Evolutionary conservation across 2,888 invertebrate genomes (phyloP).

Genomic region (Microctonus hyperodae): DNA sequence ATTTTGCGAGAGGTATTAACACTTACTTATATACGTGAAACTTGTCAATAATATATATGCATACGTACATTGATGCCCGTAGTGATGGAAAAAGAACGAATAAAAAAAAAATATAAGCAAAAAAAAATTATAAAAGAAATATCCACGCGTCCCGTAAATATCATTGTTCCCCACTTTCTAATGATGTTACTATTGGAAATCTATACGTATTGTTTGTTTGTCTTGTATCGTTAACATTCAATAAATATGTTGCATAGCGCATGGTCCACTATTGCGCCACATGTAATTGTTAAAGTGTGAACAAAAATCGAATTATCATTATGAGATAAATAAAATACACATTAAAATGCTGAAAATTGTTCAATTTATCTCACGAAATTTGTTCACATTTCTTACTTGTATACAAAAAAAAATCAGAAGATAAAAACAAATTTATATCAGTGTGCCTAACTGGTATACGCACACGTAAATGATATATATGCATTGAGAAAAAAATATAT

Average conservation of each 20-base stretch:
- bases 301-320: constrained; percentile 19
- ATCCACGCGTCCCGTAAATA: constrained; percentile 28
- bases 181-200: constrained; percentile 41
- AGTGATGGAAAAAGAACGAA: constrained; percentile 11
- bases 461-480: constrained; percentile 29
- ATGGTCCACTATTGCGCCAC: constrained; percentile 34
- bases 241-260: constrained; percentile 50
- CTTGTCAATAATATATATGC: constrained; percentile 23
- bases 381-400: constrained; percentile 32
- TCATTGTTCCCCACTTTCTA: constrained; percentile 32
- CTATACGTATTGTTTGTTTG: constrained; percentile 57
- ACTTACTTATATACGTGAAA: constrained; percentile 8
- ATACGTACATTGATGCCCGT: constrained; percentile 32
- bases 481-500: constrained; percentile 31
- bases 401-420: constrained; percentile 27
- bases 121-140: constrained; percentile 6
- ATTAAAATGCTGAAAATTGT: background rate
- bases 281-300: constrained; percentile 33
- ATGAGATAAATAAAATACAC: constrained; percentile 3
- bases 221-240: constrained; percentile 56
- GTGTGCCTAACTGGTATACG: constrained; percentile 40
- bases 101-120: background rate
- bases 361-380: constrained; percentile 23
- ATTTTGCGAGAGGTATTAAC: constrained; percentile 7
- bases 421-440: constrained; percentile 26